These are phyloP conservation scores for Hyppa rectilinea DNA, from an alignment of 2,888 invertebrate genomes.

Conservation along the genomic window DNA sequence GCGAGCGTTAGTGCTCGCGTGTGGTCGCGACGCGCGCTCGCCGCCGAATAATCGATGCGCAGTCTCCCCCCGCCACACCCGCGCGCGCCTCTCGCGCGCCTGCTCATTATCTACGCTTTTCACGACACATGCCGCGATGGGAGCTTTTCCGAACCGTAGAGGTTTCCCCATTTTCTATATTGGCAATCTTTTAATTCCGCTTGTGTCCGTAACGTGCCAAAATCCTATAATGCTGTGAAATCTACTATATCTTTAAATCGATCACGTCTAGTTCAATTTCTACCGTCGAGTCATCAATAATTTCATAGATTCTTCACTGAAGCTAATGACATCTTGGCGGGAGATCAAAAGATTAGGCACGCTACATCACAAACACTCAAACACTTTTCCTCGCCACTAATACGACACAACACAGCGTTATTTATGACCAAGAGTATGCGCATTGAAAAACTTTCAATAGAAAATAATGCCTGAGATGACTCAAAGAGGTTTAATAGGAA, in stretches of 20 bases:
- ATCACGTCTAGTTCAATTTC: conserved; percentile 63
- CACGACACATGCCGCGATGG: conserved; percentile 72
- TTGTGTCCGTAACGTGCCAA: conserved; percentile 23
- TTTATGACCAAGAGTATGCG: conserved; percentile 11
- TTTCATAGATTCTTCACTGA: conserved; percentile 61
- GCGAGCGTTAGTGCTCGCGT: conserved; percentile 77
- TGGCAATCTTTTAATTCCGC: conserved; percentile 59
- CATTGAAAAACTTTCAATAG: not conserved
- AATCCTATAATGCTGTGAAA: conserved; percentile 18
- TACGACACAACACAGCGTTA: conserved; percentile 28
- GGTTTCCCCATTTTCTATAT: conserved; percentile 68
- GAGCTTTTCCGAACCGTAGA: conserved; percentile 78
- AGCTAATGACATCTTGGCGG: conserved; percentile 67
- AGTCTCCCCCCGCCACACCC: conserved; percentile 70
- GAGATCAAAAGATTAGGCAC: conserved; percentile 69
- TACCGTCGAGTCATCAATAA: conserved; percentile 59
- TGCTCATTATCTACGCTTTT: conserved; percentile 84
- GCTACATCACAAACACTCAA: conserved; percentile 54
- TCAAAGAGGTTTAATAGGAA: conserved; percentile 47
- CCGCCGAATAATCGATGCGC: conserved; percentile 88
- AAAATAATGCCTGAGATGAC: not conserved
- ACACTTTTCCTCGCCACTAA: conserved; percentile 39
- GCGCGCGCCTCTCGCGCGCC: conserved; percentile 76
- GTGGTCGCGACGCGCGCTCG: conserved; percentile 75
- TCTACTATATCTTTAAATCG: conserved; percentile 34